A percentile compares a stretch with the other conserved stretches of the same genome.
Evolutionary conservation across 35 echinoderm and acorn worm species (phyloP).

Genomic region (Holothuria glaberrima): DNA sequence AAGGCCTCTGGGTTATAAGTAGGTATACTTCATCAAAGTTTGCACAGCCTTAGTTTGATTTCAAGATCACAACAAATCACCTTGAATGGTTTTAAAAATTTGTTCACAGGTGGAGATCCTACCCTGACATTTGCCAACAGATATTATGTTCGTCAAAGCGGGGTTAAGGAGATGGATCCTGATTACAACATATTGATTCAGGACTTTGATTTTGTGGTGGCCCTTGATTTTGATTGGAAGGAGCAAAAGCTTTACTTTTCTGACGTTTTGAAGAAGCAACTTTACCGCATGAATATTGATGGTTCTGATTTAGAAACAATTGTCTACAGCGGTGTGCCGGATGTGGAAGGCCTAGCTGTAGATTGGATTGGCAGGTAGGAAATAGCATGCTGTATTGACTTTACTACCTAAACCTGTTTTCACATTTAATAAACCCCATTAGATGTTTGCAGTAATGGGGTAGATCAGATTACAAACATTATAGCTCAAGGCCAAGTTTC

Average conservation of each 20-base stretch:
- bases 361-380: conserved; percentile 60
- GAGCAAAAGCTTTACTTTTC: conserved; percentile 45
- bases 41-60: too few species aligned
- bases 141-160: conserved; percentile 53
- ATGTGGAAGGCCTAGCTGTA: conserved; percentile 44
- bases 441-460: too few species aligned
- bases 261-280: conserved; percentile 33
- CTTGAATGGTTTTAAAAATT: too few species aligned
- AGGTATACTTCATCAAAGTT: too few species aligned
- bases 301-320: conserved; percentile 17
- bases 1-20: too few species aligned
- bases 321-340: conserved; percentile 10
- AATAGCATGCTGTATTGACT: too few species aligned
- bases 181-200: conserved; percentile 38
- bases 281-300: conserved; percentile 51
- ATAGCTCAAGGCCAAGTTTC: too few species aligned
- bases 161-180: not conserved
- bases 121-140: conserved; percentile 58
- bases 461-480: too few species aligned
- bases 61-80: too few species aligned
- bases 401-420: too few species aligned
- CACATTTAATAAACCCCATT: too few species aligned
- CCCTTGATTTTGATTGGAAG: conserved; percentile 36
- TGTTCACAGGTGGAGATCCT: conserved; percentile 45
- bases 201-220: conserved; percentile 59